Conservation (phyloP, 1,140 invertebrate species). For the Carposina sasakii region DNA sequence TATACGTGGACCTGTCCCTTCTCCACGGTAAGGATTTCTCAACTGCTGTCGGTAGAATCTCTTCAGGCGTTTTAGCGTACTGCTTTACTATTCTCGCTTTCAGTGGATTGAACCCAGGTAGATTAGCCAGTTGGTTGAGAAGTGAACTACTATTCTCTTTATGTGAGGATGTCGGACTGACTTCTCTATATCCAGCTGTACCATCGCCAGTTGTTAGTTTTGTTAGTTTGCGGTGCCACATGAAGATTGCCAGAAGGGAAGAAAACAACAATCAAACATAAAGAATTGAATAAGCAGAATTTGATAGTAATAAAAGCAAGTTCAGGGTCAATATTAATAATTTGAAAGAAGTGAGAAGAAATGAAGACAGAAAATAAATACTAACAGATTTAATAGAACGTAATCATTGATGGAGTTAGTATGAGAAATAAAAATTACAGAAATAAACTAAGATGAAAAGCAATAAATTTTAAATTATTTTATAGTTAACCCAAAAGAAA, state of each 20-base stretch:
- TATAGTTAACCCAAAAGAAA: too few relatives aligned
- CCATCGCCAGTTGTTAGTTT: conserved; percentile 54
- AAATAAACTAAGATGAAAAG: background rate
- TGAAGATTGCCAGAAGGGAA: conserved; percentile 67
- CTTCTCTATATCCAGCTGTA: conserved; percentile 67
- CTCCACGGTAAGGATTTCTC: conserved; percentile 84
- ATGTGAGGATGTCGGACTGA: conserved; percentile 72
- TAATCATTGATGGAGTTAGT: too few relatives aligned
- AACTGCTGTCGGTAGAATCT: conserved; percentile 78
- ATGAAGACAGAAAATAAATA: too few relatives aligned
- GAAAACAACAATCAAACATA: conserved; percentile 67
- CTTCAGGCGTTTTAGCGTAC: conserved; percentile 74
- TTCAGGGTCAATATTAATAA: too few relatives aligned
- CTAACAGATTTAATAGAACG: too few relatives aligned
- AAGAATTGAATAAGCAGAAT: conserved; percentile 49
- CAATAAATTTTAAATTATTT: too few relatives aligned
- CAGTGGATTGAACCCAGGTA: conserved; percentile 76
- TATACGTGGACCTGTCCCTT: conserved; percentile 77
- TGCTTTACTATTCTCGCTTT: conserved; percentile 78
- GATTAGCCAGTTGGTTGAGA: conserved; percentile 77
- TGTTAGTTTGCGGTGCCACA: conserved; percentile 56
- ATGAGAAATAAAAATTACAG: too few relatives aligned
- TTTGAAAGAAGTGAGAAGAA: too few relatives aligned
- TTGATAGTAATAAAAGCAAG: too few relatives aligned
- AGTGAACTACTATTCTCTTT: conserved; percentile 77